Evolutionary conservation across 2,888 invertebrate species (phyloP).

Genomic region (Lasioglossum leucozonium): DNA sequence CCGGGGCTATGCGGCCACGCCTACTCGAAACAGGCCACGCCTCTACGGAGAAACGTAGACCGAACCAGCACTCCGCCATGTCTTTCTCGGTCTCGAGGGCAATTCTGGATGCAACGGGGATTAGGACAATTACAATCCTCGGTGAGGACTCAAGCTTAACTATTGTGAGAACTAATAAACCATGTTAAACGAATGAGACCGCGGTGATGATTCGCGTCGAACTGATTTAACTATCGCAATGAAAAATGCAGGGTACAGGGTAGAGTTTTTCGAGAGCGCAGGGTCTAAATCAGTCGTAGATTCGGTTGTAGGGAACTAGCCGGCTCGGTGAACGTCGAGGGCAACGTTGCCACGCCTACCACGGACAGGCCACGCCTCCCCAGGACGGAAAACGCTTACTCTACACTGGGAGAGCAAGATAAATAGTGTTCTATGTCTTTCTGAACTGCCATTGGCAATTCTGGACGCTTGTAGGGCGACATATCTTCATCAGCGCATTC

Average conservation of each 20-base stretch:
- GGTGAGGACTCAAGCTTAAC: background rate
- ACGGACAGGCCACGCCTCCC: background rate
- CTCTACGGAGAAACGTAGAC: background rate
- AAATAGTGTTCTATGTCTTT: slow-evolving; percentile 1
- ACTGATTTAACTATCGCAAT: too few relatives aligned
- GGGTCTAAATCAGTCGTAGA: background rate
- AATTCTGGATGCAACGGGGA: background rate
- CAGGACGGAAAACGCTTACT: background rate
- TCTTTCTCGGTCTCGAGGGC: background rate
- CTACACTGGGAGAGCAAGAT: background rate
- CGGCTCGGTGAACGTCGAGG: background rate
- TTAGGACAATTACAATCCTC: background rate
- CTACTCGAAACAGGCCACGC: background rate
- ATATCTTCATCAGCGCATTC: background rate
- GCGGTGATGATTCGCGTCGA: background rate
- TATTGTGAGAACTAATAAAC: background rate
- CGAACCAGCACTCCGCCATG: background rate
- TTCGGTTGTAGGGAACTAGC: background rate
- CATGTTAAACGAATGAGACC: background rate
- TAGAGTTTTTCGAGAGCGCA: background rate
- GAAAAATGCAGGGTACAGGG: background rate
- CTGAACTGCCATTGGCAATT: background rate
- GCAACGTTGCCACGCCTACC: background rate
- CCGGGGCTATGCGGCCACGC: background rate
- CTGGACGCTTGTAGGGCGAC: background rate